These are phyloP conservation scores for Psettodes erumei DNA, from an alignment of 2,113 vertebrate genomes.

Conservation along the genomic window DNA sequence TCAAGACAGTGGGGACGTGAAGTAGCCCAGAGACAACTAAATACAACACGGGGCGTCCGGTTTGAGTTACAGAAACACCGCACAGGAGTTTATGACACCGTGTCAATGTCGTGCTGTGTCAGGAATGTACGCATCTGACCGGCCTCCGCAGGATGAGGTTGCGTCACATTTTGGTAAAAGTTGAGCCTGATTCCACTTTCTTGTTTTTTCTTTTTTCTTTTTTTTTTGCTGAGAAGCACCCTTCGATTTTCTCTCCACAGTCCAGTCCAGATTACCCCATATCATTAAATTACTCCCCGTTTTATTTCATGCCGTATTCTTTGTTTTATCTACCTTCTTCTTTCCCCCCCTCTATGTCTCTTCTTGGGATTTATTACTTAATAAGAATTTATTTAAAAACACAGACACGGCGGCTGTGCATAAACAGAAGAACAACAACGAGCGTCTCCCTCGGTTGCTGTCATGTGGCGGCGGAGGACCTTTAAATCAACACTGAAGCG, in stretches of 20 bases:
- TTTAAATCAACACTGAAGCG: slow-evolving; percentile 51
- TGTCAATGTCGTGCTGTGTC: background rate
- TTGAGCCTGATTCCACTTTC: background rate
- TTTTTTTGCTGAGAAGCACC: background rate
- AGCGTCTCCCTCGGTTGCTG: slow-evolving; percentile 30
- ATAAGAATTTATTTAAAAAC: slow-evolving; percentile 26
- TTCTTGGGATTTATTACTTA: slow-evolving; percentile 22
- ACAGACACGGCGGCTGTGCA: slow-evolving; percentile 8
- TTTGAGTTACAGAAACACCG: background rate
- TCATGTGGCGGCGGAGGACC: background rate
- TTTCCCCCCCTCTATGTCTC: background rate
- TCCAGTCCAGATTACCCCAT: too few species aligned
- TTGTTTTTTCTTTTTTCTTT: background rate
- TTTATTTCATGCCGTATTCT: slow-evolving; percentile 6
- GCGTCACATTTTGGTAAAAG: background rate
- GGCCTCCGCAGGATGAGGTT: background rate
- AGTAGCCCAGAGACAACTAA: too few species aligned
- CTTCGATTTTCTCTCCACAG: background rate
- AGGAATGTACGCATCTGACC: background rate
- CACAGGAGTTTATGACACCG: background rate
- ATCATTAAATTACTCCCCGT: background rate
- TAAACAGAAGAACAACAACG: background rate
- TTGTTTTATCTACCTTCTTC: background rate
- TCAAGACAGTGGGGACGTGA: background rate
- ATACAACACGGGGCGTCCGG: background rate